Conservation (phyloP, 1,140 invertebrate genomes). For the Glossosoma conforme region DNA sequence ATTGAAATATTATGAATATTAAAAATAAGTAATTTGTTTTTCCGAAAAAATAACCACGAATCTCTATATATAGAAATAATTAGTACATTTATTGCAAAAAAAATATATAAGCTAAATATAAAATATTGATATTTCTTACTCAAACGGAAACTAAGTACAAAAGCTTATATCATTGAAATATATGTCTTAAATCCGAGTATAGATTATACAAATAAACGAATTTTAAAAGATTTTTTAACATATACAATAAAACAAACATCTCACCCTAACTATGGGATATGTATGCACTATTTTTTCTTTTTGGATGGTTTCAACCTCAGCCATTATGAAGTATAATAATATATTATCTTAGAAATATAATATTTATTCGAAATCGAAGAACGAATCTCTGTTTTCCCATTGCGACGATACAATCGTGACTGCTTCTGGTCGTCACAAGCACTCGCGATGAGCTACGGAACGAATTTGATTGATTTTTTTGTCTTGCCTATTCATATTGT, state of each 20-base stretch:
- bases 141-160: neutral
- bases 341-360: neutral
- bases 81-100: neutral
- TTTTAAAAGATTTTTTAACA: too few species aligned
- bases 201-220: neutral
- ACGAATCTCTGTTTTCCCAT: slow-evolving; percentile 11
- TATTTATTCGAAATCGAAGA: slow-evolving; percentile 23
- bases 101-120: neutral
- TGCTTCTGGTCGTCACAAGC: neutral
- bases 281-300: slow-evolving; percentile 67
- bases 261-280: slow-evolving; percentile 69
- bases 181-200: neutral
- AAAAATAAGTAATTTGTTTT: too few species aligned
- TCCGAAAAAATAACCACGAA: too few species aligned
- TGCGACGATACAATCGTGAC: slow-evolving; percentile 1
- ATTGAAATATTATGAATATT: too few species aligned
- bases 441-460: slow-evolving; percentile 5
- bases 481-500: too few species aligned
- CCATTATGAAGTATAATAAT: slow-evolving; percentile 35
- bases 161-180: neutral
- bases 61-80: neutral
- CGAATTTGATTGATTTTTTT: slow-evolving; percentile 29
- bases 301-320: slow-evolving; percentile 48
- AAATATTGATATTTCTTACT: neutral
- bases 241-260: slow-evolving; percentile 16